Percentiles rank a stretch among this genome's conserved stretches.
Evolutionary conservation across 2,888 invertebrate genomes (phyloP).

Genomic region (Blastobasis lacticolella): DNA sequence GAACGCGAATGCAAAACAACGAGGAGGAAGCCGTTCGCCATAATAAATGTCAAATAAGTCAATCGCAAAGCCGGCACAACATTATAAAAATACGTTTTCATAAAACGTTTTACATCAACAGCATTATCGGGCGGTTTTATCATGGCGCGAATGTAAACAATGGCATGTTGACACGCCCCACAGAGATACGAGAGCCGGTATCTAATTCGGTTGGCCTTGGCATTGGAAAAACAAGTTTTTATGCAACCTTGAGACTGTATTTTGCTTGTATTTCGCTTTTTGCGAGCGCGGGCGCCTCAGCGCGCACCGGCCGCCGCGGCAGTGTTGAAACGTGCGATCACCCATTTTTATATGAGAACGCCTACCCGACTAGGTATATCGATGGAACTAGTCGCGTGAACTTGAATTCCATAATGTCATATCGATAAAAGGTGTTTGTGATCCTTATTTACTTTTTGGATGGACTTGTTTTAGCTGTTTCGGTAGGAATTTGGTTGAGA

Average conservation of each 20-base stretch:
- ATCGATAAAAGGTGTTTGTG: too few relatives aligned
- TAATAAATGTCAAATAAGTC: too few relatives aligned
- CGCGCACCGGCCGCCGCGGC: neutral
- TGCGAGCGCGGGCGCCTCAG: conserved; percentile 24
- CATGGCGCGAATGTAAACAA: conserved; percentile 54
- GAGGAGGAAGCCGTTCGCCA: too few relatives aligned
- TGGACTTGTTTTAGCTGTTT: too few relatives aligned
- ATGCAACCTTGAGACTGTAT: conserved; percentile 46
- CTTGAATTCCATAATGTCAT: too few relatives aligned
- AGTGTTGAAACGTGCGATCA: too few relatives aligned
- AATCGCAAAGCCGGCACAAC: too few relatives aligned
- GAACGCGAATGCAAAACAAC: too few relatives aligned
- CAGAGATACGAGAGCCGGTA: conserved; percentile 56
- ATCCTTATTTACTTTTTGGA: too few relatives aligned
- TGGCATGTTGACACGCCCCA: conserved; percentile 54
- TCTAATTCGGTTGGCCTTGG: conserved; percentile 69
- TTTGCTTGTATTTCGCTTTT: conserved; percentile 45
- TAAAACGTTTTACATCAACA: conserved; percentile 14
- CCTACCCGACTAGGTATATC: neutral
- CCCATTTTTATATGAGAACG: neutral
- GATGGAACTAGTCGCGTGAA: too few relatives aligned
- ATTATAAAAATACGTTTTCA: neutral
- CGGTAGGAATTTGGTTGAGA: too few relatives aligned
- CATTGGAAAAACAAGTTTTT: conserved; percentile 63
- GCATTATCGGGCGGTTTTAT: conserved; percentile 42